Evolutionary conservation across 2,113 vertebrate species (phyloP), one percentile per base, ranked within the genome.

Genomic region (Misgurnus anguillicaudatus): DNA sequence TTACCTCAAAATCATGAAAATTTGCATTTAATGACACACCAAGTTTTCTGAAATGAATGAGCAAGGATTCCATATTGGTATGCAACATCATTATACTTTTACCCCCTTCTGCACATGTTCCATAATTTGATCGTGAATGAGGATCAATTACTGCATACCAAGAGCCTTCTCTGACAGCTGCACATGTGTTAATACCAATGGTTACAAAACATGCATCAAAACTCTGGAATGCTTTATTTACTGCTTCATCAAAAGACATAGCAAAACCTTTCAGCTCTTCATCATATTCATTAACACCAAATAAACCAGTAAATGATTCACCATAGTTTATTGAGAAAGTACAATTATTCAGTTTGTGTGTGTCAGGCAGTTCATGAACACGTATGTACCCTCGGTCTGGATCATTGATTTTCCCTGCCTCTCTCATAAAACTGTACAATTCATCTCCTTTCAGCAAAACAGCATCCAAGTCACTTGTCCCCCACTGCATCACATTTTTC

Each of bases 51-150:
- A 68, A 42, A 16, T 47, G 19, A 13, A 0, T 8, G 2, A 14
- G 0, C 6, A 68, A 6, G 8, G 41, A 31, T 0, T 4, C 0
- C 2, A 21, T 13, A 5, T 8, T 6, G 0, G 4, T 1, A 48
- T 67, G 13, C 3, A 24, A 67, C 1, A 11, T 5, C 4, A 67
- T 2, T 67, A 67, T 2, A 47, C 42, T 67, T 41, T 67, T 67
- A 48, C 42, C 65, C 6, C 14, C 3, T 4, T 0, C 9, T 48
- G 11, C 65, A 14, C 5, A 14, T 47, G 19, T 47, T 0, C 65
- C 19, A 24, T 67, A n/a, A 4, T 9, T 16, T 31, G 24, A 31
- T 9, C 63, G 3, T 4, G 63, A 42, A 7, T 42, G 63, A 41
- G 39, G 17, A 41, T 42, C 63, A n/a, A 66, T 42, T 8, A 66